These are phyloP conservation scores for Mamestra brassicae DNA, from an alignment of 2,888 invertebrate genomes.

Conservation along the genomic window DNA sequence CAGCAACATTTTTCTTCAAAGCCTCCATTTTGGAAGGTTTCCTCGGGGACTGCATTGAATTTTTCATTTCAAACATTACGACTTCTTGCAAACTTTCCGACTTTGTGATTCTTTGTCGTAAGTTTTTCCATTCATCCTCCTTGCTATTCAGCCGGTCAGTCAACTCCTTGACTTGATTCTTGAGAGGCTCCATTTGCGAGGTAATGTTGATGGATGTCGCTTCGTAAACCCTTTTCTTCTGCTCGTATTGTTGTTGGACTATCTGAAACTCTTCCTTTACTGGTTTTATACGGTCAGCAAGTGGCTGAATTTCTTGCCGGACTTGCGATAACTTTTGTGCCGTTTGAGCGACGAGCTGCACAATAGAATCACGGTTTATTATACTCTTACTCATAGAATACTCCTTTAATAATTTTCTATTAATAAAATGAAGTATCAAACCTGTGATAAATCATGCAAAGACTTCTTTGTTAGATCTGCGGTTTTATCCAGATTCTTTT, in stretches of 20 bases:
- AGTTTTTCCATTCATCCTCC: slow-evolving; percentile 90
- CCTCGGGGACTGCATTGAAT: slow-evolving; percentile 88
- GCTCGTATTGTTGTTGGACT: slow-evolving; percentile 92
- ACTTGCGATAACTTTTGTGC: slow-evolving; percentile 89
- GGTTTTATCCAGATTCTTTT: slow-evolving; percentile 82
- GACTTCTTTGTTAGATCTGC: slow-evolving; percentile 85
- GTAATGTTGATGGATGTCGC: slow-evolving; percentile 91
- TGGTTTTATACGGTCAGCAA: slow-evolving; percentile 91
- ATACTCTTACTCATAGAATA: neutral
- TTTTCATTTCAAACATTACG: slow-evolving; percentile 89
- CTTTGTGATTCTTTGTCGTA: slow-evolving; percentile 89
- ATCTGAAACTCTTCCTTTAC: slow-evolving; percentile 92
- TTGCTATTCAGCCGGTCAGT: slow-evolving; percentile 88
- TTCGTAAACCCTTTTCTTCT: slow-evolving; percentile 93
- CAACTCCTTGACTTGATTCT: slow-evolving; percentile 89
- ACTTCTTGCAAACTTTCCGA: slow-evolving; percentile 90
- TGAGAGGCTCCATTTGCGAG: slow-evolving; percentile 90
- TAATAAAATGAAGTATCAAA: slow-evolving; percentile 55
- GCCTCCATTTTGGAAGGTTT: slow-evolving; percentile 91
- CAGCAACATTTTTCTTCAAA: slow-evolving; percentile 91
- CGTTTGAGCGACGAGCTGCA: slow-evolving; percentile 92
- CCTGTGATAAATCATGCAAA: slow-evolving; percentile 88
- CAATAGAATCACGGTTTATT: neutral
- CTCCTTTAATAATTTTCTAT: neutral
- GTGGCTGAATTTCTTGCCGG: slow-evolving; percentile 87